Percentiles rank a stretch among this genome's conserved stretches.
These are phyloP conservation scores for Halichoerus grypus DNA, from an alignment of 2,113 vertebrate species.

Conservation along the genomic window DNA sequence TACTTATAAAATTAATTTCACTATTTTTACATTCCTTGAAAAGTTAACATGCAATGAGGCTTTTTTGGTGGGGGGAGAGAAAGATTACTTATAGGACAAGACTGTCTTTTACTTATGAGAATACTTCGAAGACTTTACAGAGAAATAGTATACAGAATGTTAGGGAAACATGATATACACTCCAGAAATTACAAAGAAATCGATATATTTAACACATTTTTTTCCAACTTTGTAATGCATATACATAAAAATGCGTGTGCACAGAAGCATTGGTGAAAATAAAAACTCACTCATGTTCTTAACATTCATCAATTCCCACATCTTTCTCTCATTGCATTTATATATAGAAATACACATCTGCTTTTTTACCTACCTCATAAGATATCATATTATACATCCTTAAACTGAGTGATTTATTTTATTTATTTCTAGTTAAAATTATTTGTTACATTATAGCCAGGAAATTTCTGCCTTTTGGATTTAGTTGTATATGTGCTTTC, in stretches of 20 bases:
- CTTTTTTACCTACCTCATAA: not conserved
- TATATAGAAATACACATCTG: not conserved
- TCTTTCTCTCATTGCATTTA: not conserved
- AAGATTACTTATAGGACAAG: not conserved
- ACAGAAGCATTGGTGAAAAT: not conserved
- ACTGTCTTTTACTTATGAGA: not conserved
- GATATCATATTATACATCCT: not conserved
- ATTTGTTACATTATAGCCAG: not conserved
- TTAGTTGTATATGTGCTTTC: not conserved
- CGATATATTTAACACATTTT: not conserved
- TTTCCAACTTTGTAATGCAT: accelerated
- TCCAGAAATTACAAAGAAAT: not conserved
- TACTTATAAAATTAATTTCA: not conserved
- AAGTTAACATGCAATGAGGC: not conserved
- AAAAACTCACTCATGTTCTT: not conserved
- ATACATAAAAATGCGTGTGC: not conserved
- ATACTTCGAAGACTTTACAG: not conserved
- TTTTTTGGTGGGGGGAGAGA: not conserved
- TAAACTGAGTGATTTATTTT: not conserved
- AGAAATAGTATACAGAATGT: not conserved
- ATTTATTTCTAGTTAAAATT: not conserved
- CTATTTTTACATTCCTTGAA: not conserved
- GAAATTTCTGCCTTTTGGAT: not conserved
- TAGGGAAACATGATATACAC: not conserved
- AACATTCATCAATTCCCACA: too few species aligned